Base-by-base conservation (phyloP, 1,140 invertebrate genomes). In the Phenacoccus solenopsis region DNA sequence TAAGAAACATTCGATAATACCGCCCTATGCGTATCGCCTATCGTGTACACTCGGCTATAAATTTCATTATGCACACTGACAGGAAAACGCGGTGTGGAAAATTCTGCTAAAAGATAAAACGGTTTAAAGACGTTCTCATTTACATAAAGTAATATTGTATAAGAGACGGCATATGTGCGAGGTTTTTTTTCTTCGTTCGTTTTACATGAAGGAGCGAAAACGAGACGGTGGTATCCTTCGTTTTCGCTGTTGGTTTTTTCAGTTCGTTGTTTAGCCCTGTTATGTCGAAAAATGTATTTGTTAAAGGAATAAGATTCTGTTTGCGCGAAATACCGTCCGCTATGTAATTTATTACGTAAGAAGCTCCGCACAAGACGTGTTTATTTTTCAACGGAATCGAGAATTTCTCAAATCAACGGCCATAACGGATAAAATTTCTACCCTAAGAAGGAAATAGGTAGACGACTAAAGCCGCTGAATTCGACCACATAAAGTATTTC, bases 61-160 rank as follows among this genome's bases (percentile, higher is more conserved):
- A 49, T 49, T 49, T 49, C 38, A n/a, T 49, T n/a, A 2, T 9
- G 3, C 38, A 49, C 20, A n/a, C 38, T 49, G 38, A 49, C 38
- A 49, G 38, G 38, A 49, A 49, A 49, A 49, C 38, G 38, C 16
- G 4, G 38, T 5, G 20, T 49, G 20, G 38, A 49, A 49, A 49
- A 49, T 49, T 49, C 38, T 49, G 38, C 38, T 49, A 49, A 49
- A 49, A 49, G 38, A 49, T 49, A 49, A 49, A 49, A n/a, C 38
- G 16, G 38, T 49, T 49, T 49, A 49, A 49, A 49, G 38, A 49
- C 38, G 38, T 4, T 49, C 38, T 49, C 38, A 49, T 49, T 49
- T 49, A 49, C 38, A 49, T 49, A 49, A 49, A 49, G 38, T 49
- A 49, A 49, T 49, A 49, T 49, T 49, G 38, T 49, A 49, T 49